Evolutionary conservation across 2,797 vertebrate species (phyloP).

Genomic region (Neopelma chrysocephalum): DNA sequence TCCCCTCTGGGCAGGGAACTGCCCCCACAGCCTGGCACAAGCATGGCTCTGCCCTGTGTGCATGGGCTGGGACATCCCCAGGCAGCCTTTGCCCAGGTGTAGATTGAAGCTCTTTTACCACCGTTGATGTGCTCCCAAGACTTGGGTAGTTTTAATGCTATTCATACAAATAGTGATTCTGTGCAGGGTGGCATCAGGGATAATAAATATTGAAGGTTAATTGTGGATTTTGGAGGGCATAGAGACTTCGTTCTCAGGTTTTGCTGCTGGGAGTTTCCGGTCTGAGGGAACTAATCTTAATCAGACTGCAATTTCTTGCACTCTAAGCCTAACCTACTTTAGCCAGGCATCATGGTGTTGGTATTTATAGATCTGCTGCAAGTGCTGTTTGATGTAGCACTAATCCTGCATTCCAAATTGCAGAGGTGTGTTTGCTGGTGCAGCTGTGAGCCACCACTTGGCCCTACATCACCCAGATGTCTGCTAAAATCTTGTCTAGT

Average conservation of each 20-base stretch:
- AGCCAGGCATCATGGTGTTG: neutral
- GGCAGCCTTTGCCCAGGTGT: neutral
- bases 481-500: neutral
- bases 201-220: neutral
- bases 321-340: neutral
- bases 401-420: neutral
- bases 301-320: neutral
- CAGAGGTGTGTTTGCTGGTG: neutral
- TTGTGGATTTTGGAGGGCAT: neutral
- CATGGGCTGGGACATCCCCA: neutral
- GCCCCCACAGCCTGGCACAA: neutral
- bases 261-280: neutral
- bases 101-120: neutral
- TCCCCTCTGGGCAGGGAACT: neutral
- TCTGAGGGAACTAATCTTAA: neutral
- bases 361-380: slow-evolving; percentile 6
- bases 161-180: neutral
- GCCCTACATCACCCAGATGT: neutral
- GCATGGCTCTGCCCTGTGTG: too few species aligned
- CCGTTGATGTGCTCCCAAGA: neutral
- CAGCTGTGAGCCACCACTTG: rapidly evolving
- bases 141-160: neutral
- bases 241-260: neutral
- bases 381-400: neutral
- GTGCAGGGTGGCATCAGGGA: neutral